Base-by-base conservation (phyloP, 2,888 invertebrate species). In the Microplitis deprimator region DNA sequence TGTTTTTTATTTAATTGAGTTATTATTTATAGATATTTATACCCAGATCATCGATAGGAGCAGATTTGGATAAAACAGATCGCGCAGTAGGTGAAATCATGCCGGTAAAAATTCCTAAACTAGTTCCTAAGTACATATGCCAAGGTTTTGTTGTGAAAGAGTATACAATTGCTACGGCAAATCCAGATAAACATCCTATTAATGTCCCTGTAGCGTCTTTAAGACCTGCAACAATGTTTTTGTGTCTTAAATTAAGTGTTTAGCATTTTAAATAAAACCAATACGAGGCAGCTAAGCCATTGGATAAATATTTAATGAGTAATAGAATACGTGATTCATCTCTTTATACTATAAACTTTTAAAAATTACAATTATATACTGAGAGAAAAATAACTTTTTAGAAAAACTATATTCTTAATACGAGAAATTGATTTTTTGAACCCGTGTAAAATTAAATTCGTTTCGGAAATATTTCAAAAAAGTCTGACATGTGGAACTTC, bases 31-130 rank as follows among this genome's bases (percentile, higher is more conserved):
- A 5, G 13, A 50, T 13, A 13, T 50, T 17, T 62, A 62, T 90
- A 86, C 92, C 92, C 7, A 92, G 90, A 82, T 94, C 94, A 76
- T 92, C 91, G 7, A 90, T 81, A 1, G 93, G 92, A 20, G 93
- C 90, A 50, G 92, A 91, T 86, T 93, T 94, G 0, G 94, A 92
- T 50, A 94, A 84, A 78, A 93, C 89, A 0, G 94, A 92, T 74
- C 93, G 90, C 69, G 92, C 89, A 79, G 93, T 90, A 0, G 94
- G 93, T 60, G 92, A 90, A 7, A 92, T 87, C 6, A 93, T 85
- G 0, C 91, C 91, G 79, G 91, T 90, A 79, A 94, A 91, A 79
- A 91, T 84, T 68, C 92, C 90, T 68, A 93, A 77, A 1, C 86
- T 85, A 0, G 91, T 84, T 84, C 90, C 92, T 91, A 91, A 85